These are phyloP conservation scores for Trachymyrmex cornetzi DNA, from an alignment of 1,140 invertebrate genomes.

Conservation along the genomic window DNA sequence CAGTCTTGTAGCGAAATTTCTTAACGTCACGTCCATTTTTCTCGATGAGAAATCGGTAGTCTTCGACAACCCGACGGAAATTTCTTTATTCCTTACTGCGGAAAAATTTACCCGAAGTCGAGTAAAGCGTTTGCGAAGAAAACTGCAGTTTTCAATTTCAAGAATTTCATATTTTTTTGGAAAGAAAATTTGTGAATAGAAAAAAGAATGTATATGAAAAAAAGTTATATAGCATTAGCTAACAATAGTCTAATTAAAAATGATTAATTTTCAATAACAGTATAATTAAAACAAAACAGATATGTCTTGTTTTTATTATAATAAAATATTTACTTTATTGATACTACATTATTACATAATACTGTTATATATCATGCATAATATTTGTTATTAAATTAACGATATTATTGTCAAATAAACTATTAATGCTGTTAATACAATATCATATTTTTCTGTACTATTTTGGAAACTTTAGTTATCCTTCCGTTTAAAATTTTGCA, in stretches of 20 bases:
- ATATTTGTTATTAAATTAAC: no score
- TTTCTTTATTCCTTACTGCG: neutral
- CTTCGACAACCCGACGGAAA: constrained; percentile 11
- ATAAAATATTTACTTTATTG: neutral
- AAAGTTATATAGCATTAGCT: neutral
- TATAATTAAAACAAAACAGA: neutral
- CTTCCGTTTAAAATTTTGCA: no score
- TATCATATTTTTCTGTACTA: no score
- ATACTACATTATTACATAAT: neutral
- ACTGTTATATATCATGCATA: no score
- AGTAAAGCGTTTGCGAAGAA: neutral
- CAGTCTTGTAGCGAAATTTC: neutral
- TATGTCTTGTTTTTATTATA: no score
- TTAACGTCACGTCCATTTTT: constrained; percentile 27
- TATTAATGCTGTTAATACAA: no score
- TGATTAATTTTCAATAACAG: neutral
- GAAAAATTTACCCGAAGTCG: constrained; percentile 11
- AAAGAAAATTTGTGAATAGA: neutral
- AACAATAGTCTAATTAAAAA: neutral
- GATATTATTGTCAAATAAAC: no score
- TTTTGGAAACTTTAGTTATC: no score
- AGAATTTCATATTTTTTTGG: neutral
- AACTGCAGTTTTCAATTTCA: neutral
- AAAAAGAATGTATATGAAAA: neutral
- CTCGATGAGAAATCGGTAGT: constrained; percentile 20